Evolutionary conservation across 1,140 invertebrate genomes (phyloP), one percentile per base, ranked within the genome.

Genomic region (Gryllus bimaculatus): DNA sequence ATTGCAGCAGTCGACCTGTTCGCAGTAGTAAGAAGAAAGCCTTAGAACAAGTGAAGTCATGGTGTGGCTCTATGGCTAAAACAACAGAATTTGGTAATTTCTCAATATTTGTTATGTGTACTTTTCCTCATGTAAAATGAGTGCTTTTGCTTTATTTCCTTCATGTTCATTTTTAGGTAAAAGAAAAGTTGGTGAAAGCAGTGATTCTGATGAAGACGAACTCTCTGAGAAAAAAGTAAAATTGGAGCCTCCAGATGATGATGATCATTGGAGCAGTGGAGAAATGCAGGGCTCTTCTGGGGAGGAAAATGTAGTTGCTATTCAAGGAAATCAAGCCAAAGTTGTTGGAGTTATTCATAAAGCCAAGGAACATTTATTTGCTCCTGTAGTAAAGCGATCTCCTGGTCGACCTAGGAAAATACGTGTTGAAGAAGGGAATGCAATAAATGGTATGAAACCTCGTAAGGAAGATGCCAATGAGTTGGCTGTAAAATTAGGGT

Each of bases 1-100:
- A 48, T 73, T 78, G 49, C 48, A 79, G 15, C 47, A 91, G 91
- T 39, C 89, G 93, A 18, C 90, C 93, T 8, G 90, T 92, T 82
- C 88, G 93, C 8, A 92, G 91, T 12, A 94, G 93, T 82, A 94
- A 94, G 85, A 92, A 91, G 73, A 93, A 93, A 82, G 93, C 93
- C 1, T 88, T 94, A 86, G 91, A 93, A 85, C 92, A 94, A 85
- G 93, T 95, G n/a, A 94, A 94, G 83, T 90, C 91, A 80, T 95
- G 93, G 93, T 92, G 91, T 84, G 92, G 92, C 20, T 88, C 89
- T 8, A 90, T 90, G 85, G 90, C 90, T 47, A 90, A 66, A 66
- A 75, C n/a, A 7, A 39, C 7, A 8, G 20, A 75, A 20, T 75
- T 75, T 21, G 74, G n/a, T 75, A 39, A 39, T 75, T 75, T 73